These are phyloP conservation scores for Girardinichthys multiradiatus DNA, from an alignment of 2,113 vertebrate genomes.

Conservation along the genomic window DNA sequence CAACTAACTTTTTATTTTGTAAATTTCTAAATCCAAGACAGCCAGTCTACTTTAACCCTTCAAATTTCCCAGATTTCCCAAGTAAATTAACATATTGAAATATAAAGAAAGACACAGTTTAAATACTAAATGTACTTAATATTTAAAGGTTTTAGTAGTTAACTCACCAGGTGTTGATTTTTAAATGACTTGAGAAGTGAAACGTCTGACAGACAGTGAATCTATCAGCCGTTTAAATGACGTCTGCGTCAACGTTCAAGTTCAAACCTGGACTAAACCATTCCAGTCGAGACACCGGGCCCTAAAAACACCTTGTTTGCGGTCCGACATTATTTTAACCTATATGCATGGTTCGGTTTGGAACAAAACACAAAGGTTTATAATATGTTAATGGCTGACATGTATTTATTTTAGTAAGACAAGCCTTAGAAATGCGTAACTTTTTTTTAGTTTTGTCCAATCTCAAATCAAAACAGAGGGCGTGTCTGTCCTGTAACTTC, in stretches of 20 bases:
- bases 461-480: slow-evolving; percentile 67
- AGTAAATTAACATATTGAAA: not conserved
- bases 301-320: not conserved
- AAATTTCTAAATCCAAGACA: too few relatives aligned
- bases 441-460: slow-evolving; percentile 45
- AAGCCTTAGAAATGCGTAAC: not conserved
- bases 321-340: not conserved
- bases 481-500: not conserved
- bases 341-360: not conserved
- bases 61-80: too few relatives aligned
- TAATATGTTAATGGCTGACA: not conserved
- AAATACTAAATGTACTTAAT: not conserved
- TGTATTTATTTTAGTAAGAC: not conserved
- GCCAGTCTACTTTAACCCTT: too few relatives aligned
- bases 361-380: not conserved
- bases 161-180: slow-evolving; percentile 32
- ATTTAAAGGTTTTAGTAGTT: not conserved
- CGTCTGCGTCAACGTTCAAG: not conserved
- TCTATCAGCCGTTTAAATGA: slow-evolving; percentile 20
- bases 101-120: not conserved
- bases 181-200: not conserved
- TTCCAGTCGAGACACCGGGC: not conserved
- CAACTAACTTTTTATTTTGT: too few relatives aligned
- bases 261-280: slow-evolving; percentile 63
- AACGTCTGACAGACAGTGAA: too few relatives aligned